These are phyloP conservation scores for Callosobruchus maculatus DNA, from an alignment of 2,888 invertebrate genomes.

Conservation along the genomic window DNA sequence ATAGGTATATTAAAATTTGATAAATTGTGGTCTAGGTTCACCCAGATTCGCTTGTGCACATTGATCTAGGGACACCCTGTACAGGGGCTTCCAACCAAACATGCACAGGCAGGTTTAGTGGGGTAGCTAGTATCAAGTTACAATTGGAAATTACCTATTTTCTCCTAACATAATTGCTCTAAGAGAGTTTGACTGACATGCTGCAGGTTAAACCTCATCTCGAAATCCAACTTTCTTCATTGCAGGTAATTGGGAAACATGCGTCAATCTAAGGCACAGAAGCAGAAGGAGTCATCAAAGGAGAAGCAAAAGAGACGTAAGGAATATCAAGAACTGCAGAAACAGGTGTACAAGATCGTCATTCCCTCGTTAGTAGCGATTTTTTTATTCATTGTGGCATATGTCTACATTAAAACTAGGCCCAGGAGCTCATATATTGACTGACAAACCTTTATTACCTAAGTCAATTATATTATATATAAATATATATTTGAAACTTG, in stretches of 20 bases:
- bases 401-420: constrained; percentile 77
- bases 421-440: constrained; percentile 48
- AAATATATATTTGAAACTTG: constrained; percentile 20
- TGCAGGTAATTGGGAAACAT: constrained; percentile 48
- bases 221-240: neutral
- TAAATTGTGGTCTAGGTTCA: too few relatives aligned
- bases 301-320: constrained; percentile 82
- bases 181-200: too few relatives aligned
- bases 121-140: too few relatives aligned
- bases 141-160: neutral
- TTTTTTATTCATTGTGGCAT: constrained; percentile 67
- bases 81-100: too few relatives aligned
- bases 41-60: too few relatives aligned
- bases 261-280: constrained; percentile 73
- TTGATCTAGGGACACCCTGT: too few relatives aligned
- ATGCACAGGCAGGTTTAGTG: too few relatives aligned
- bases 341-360: constrained; percentile 74
- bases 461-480: constrained; percentile 17
- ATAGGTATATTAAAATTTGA: too few relatives aligned
- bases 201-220: neutral
- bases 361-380: constrained; percentile 69
- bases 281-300: constrained; percentile 76
- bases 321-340: constrained; percentile 76
- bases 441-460: constrained; percentile 16
- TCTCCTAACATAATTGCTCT: too few relatives aligned